Evolutionary conservation across 2,888 invertebrate species (phyloP), one percentile per base, ranked within the genome.

Genomic region (Incurvaria masculella): DNA sequence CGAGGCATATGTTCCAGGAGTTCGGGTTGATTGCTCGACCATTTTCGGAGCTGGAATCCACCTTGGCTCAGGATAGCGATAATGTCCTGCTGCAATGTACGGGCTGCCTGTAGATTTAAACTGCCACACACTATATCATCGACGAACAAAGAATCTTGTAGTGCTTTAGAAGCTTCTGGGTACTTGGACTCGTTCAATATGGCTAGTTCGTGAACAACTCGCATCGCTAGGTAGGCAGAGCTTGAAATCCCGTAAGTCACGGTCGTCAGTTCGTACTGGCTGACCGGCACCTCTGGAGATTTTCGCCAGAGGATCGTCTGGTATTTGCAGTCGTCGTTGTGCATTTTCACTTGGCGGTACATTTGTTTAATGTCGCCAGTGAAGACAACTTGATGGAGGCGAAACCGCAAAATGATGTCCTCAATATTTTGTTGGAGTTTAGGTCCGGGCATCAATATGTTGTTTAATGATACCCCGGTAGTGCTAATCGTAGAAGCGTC

Each of bases 321-420:
- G 48, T 51, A 57, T 6, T 44, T 33, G 18, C 52, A 41, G 23
- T 58, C 55, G 6, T 52, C 42, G 3, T 48, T 38, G 10, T 51
- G 38, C 41, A 58, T 19, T 4, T 45, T 44, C 2, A 56, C 51
- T 21, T 54, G 52, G 11, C 55, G 52, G 46, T 54, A 58, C 55
- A 58, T 57, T 26, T 56, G 52, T n/a, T 53, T 53, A 4, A 58
- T 53, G 27, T 58, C 57, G 40, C 52, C 50, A 1, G 57, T 57
- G 40, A 59, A 52, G 4, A 55, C 57, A 38, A 54, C 44, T 11
- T 33, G 20, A 33, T 55, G 53, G 8, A 45, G 38, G 21, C 56
- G 46, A 21, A 56, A 57, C 4, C 55, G 50, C 14, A 52, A 19
- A 19, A 59, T 53, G 1, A 57, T 52, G 20, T 55, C 49, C 26